Conservation (phyloP, 2,888 invertebrate species). For the Disparrhopalites patrizii region DNA sequence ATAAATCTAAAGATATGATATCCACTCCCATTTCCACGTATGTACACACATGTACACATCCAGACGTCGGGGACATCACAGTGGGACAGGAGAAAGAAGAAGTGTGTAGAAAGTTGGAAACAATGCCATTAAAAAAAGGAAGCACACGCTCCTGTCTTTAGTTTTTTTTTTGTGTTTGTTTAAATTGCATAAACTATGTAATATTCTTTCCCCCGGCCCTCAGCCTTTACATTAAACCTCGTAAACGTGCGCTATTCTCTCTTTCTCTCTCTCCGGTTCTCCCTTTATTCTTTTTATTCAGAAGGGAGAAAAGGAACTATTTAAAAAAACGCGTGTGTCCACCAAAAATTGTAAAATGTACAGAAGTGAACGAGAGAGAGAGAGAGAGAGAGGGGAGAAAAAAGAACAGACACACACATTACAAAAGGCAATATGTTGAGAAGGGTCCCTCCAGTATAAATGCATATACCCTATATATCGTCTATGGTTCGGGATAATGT, state of each 20-base stretch:
- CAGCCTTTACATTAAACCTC: too few species aligned
- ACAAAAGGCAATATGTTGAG: slow-evolving; percentile 1
- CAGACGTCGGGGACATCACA: too few species aligned
- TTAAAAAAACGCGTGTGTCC: slow-evolving; percentile 1
- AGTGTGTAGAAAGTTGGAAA: background rate
- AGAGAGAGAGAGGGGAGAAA: background rate
- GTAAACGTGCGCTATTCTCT: too few species aligned
- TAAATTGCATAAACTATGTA: background rate
- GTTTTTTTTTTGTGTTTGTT: slow-evolving; percentile 7
- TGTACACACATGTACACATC: background rate
- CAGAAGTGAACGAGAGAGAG: too few species aligned
- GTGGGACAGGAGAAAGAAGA: too few species aligned
- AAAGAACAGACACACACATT: background rate
- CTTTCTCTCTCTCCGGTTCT: too few species aligned
- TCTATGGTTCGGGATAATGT: background rate
- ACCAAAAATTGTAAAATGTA: slow-evolving; percentile 1
- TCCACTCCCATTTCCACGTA: background rate
- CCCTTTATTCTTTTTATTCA: too few species aligned
- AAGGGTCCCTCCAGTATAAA: background rate
- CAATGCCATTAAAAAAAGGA: background rate
- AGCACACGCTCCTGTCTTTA: background rate
- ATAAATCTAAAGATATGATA: background rate
- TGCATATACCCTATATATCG: background rate
- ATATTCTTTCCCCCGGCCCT: too few species aligned
- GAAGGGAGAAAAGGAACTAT: too few species aligned